A percentile compares a stretch with the other conserved stretches of the same genome.
Conservation (phyloP, 1,140 invertebrate species). For the Drosophila busckii region DNA sequence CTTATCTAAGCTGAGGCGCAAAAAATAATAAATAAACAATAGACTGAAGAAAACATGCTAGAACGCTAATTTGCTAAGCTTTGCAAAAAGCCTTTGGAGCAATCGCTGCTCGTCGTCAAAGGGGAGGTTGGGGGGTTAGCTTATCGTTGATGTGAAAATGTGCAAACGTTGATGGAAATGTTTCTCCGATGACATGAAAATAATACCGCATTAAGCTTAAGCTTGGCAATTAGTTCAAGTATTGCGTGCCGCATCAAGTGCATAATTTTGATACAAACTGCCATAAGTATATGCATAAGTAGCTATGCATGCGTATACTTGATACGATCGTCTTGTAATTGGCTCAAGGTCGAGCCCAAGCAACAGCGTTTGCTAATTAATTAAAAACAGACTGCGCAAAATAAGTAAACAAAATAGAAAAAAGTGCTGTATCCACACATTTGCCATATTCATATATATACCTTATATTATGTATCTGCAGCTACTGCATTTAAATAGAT, state of each 20-base stretch:
- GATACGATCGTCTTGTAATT: not conserved
- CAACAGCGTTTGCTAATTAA: constrained; percentile 8
- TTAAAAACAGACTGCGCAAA: not conserved
- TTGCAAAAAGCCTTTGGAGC: too few species aligned
- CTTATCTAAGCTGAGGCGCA: too few species aligned
- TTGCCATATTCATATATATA: not conserved
- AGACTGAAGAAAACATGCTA: too few species aligned
- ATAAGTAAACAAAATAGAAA: constrained; percentile 2
- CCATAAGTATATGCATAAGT: not conserved
- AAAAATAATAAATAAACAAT: too few species aligned
- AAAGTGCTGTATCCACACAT: not conserved
- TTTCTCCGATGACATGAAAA: constrained; percentile 1
- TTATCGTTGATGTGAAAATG: constrained; percentile 1
- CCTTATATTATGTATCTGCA: not conserved
- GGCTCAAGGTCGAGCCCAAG: constrained; percentile 3
- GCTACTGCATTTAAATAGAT: too few species aligned
- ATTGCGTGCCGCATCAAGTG: too few species aligned
- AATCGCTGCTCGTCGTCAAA: too few species aligned
- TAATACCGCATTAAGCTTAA: not conserved
- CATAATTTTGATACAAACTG: not conserved
- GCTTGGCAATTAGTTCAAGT: too few species aligned
- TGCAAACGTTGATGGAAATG: constrained; percentile 1
- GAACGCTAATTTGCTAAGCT: not conserved
- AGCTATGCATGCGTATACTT: not conserved
- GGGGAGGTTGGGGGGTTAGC: not conserved